Conservation (phyloP, 1,140 invertebrate species). For the Tetranychus urticae region DNA sequence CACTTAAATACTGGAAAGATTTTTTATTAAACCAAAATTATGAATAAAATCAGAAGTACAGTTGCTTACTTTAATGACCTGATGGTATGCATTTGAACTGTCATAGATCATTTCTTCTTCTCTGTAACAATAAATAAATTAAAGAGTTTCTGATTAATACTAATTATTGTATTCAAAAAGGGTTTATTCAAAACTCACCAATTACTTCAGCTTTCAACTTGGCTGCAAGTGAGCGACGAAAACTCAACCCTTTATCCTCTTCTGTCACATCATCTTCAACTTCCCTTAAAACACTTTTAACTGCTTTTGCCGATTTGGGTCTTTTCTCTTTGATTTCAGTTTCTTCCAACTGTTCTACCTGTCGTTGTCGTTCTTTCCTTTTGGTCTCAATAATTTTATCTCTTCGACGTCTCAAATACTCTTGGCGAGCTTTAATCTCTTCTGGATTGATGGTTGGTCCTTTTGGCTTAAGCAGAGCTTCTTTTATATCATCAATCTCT, state of each 20-base stretch:
- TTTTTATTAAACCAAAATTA: too few species aligned
- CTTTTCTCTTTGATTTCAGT: constrained; percentile 22
- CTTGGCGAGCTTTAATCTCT: constrained; percentile 50
- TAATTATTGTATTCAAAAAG: not conserved
- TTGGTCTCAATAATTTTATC: constrained; percentile 71
- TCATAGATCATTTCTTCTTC: too few species aligned
- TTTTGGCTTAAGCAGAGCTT: too few species aligned
- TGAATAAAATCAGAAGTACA: too few species aligned
- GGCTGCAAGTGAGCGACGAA: constrained; percentile 52
- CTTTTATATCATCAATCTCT: too few species aligned
- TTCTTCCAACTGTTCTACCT: constrained; percentile 28
- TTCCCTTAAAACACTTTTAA: constrained; percentile 22
- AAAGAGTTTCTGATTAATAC: too few species aligned
- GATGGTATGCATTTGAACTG: too few species aligned
- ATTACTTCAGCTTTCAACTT: constrained; percentile 52
- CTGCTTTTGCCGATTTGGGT: constrained; percentile 24
- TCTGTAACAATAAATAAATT: too few species aligned
- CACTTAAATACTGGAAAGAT: too few species aligned
- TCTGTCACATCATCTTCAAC: constrained; percentile 20
- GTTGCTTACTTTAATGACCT: too few species aligned
- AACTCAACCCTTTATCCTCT: constrained; percentile 32
- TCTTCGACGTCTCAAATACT: constrained; percentile 58
- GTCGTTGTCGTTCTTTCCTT: constrained; percentile 51
- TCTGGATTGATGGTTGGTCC: constrained; percentile 19
- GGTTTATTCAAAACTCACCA: not conserved